A percentile compares a stretch with the other conserved stretches of the same genome.
Conservation (phyloP, 2,113 vertebrate species). For the Zosterops lateralis region DNA sequence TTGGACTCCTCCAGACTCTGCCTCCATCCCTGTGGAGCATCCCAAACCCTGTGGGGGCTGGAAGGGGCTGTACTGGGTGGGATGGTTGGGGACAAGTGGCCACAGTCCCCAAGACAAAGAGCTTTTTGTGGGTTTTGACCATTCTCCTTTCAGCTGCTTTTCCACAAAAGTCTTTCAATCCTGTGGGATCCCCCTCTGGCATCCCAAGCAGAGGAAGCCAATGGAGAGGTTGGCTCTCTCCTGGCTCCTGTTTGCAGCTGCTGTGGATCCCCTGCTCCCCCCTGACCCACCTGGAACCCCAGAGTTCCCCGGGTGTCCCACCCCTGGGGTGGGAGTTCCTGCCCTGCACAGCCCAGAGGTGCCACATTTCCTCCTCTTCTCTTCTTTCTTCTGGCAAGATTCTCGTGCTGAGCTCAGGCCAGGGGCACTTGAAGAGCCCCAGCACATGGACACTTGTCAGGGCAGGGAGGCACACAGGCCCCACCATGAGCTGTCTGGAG, state of each 20-base stretch:
- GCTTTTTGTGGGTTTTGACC: not conserved
- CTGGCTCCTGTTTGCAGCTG: not conserved
- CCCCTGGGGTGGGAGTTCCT: not conserved
- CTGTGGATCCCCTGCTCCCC: accelerated
- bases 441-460: not conserved
- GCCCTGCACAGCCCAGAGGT: not conserved
- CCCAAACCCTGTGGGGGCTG: accelerated
- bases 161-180: not conserved
- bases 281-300: not conserved
- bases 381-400: not conserved
- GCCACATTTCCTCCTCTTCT: not conserved
- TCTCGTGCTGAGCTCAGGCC: not conserved
- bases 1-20: not conserved
- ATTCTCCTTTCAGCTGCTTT: not conserved
- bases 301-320: accelerated
- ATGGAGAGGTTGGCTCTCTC: not conserved
- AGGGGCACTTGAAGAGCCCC: not conserved
- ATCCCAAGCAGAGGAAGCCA: not conserved
- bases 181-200: accelerated
- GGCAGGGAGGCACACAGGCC: not conserved
- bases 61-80: accelerated
- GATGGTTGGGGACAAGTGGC: not conserved
- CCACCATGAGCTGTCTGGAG: not conserved
- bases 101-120: not conserved
- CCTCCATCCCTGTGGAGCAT: not conserved